These are phyloP conservation scores for Sturmia bella DNA, from an alignment of 2,888 invertebrate genomes.

Conservation along the genomic window DNA sequence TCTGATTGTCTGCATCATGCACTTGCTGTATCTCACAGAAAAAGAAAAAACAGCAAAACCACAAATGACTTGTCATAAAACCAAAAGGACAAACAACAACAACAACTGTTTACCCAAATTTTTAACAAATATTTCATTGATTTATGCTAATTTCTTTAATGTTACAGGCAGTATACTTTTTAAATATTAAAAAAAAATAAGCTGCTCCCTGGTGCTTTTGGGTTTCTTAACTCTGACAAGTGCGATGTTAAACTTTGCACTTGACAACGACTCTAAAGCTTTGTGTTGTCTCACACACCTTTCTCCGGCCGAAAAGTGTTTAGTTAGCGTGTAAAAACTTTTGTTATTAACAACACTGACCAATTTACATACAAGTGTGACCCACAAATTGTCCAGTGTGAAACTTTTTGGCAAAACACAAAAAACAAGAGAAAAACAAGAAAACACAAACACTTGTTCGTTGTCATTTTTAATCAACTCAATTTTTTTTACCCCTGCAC, in stretches of 20 bases:
- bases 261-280: slow-evolving; percentile 29
- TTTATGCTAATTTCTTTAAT: slow-evolving; percentile 62
- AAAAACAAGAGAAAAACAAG: background rate
- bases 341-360: slow-evolving; percentile 58
- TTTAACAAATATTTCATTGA: slow-evolving; percentile 64
- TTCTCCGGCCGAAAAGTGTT: background rate
- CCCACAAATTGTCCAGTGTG: slow-evolving; percentile 27
- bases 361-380: slow-evolving; percentile 64
- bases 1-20: slow-evolving; percentile 9
- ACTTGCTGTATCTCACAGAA: slow-evolving; percentile 14
- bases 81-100: slow-evolving; percentile 9
- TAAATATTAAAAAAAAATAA: background rate
- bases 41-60: slow-evolving; percentile 1
- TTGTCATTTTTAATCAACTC: slow-evolving; percentile 20
- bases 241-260: slow-evolving; percentile 68
- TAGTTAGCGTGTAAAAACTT: slow-evolving; percentile 56
- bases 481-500: slow-evolving; percentile 10
- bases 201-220: background rate
- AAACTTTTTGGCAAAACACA: background rate
- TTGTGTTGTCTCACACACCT: background rate
- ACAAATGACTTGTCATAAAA: slow-evolving; percentile 32
- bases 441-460: slow-evolving; percentile 21
- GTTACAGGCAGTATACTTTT: slow-evolving; percentile 12
- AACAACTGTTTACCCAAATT: slow-evolving; percentile 34
- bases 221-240: slow-evolving; percentile 52